Evolutionary conservation across 2,888 invertebrate species (phyloP).

Genomic region (Iphiclides podalirius): DNA sequence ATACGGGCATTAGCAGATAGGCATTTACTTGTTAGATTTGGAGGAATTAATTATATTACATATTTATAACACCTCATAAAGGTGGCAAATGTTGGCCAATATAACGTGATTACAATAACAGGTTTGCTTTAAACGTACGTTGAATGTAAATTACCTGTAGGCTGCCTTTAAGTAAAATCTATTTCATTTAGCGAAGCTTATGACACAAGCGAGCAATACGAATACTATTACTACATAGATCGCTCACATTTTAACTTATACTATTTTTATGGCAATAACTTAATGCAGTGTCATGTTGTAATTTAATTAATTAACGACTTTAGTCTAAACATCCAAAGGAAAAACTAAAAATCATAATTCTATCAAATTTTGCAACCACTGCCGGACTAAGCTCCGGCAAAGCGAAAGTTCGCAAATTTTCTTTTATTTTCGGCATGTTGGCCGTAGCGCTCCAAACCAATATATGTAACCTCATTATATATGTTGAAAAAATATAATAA

Average conservation of each 20-base stretch:
- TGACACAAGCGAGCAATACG: neutral
- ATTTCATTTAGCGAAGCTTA: neutral
- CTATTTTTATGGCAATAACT: too few relatives aligned
- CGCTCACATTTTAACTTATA: too few relatives aligned
- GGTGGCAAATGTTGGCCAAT: constrained; percentile 9
- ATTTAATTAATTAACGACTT: too few relatives aligned
- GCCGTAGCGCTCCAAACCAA: neutral
- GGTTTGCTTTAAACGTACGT: constrained; percentile 5
- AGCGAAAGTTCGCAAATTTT: constrained; percentile 67
- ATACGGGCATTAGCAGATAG: too few relatives aligned
- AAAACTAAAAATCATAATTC: constrained; percentile 40
- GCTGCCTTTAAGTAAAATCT: constrained; percentile 1
- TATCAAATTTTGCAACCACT: constrained; percentile 57
- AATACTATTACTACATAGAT: constrained; percentile 1
- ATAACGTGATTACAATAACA: constrained; percentile 16
- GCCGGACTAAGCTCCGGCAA: constrained; percentile 43
- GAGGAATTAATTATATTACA: neutral
- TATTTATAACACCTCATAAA: constrained; percentile 15
- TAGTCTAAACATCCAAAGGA: too few relatives aligned
- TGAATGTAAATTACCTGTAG: constrained; percentile 18
- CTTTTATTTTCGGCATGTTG: constrained; percentile 45
- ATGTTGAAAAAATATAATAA: too few relatives aligned
- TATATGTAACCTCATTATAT: too few relatives aligned
- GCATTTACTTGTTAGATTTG: too few relatives aligned
- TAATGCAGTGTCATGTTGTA: too few relatives aligned